These are phyloP conservation scores for Antechinus flavipes DNA, from an alignment of 2,113 vertebrate genomes.

Conservation along the genomic window DNA sequence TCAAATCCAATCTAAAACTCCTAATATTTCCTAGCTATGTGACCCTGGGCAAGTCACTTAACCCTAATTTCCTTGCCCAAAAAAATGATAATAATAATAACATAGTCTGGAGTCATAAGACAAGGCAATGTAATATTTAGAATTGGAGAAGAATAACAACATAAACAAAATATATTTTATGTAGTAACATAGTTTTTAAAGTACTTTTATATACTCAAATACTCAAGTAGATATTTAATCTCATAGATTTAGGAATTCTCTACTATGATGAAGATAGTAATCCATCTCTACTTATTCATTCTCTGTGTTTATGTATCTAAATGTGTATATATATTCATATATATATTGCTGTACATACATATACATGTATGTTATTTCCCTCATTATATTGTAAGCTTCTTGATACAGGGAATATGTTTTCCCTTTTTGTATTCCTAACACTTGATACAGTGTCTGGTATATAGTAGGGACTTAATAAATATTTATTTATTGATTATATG, in stretches of 20 bases:
- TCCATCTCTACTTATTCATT: not conserved
- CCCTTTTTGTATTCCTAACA: not conserved
- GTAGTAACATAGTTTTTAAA: not conserved
- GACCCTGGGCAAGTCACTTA: no score
- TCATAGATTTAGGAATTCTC: not conserved
- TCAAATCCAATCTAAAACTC: no score
- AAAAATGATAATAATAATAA: not conserved
- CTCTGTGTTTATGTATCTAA: not conserved
- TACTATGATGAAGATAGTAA: not conserved
- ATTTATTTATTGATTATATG: not conserved
- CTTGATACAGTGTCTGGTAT: not conserved
- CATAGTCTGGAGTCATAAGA: not conserved
- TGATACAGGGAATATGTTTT: not conserved
- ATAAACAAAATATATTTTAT: not conserved
- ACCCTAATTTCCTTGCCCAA: no score
- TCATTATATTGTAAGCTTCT: not conserved
- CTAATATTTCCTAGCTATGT: no score
- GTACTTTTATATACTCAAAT: not conserved
- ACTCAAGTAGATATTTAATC: not conserved
- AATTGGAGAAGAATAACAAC: not conserved
- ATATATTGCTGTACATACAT: not conserved
- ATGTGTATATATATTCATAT: no score
- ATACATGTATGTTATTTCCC: not conserved
- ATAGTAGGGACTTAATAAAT: not conserved
- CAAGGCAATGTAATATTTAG: not conserved